A percentile compares a stretch with the other conserved stretches of the same genome.
Conservation (phyloP, 2,888 invertebrate genomes). For the Acleris sparsana region DNA sequence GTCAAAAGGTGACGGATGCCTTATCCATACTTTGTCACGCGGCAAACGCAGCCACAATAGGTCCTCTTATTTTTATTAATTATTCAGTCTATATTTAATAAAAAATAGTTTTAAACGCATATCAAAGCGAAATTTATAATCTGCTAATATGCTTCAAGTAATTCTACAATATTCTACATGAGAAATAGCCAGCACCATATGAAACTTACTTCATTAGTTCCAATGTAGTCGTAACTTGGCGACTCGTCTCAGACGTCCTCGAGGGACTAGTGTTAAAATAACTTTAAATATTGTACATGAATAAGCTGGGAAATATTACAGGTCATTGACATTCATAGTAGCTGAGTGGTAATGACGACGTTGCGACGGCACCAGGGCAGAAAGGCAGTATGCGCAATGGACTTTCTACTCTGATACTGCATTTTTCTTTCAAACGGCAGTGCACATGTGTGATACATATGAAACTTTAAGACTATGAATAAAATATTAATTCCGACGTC, state of each 20-base stretch:
- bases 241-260: slow-evolving; percentile 19
- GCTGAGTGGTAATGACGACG: slow-evolving; percentile 5
- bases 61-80: no score
- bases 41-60: no score
- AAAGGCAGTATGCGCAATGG: no score
- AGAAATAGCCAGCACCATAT: slow-evolving; percentile 10
- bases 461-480: no score
- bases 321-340: slow-evolving; percentile 9
- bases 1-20: no score
- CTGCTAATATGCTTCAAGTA: neutral
- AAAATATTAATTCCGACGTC: no score
- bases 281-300: slow-evolving; percentile 12
- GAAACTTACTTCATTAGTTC: slow-evolving; percentile 30
- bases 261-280: slow-evolving; percentile 10
- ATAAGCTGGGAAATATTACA: slow-evolving; percentile 2
- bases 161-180: neutral
- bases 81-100: no score
- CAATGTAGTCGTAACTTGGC: slow-evolving; percentile 19
- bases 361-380: neutral
- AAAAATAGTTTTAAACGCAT: no score
- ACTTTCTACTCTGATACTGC: no score
- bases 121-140: neutral
- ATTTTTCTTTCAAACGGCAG: no score
- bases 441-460: no score
- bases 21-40: no score